Evolutionary conservation across 2,797 vertebrate species (phyloP).

Genomic region (Ptychobarbus kaznakovi): DNA sequence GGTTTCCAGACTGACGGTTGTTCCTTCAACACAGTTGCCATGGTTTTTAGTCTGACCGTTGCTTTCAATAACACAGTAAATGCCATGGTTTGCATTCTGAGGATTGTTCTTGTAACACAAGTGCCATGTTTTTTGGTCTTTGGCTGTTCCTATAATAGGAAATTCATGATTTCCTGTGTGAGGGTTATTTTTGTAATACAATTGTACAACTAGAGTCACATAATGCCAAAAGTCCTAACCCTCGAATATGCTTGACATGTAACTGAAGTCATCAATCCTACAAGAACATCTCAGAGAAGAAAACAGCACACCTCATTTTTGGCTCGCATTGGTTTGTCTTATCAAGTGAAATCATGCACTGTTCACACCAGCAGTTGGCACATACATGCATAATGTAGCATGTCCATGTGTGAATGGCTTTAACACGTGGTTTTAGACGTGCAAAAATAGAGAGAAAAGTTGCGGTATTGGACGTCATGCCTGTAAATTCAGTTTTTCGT

Average conservation of each 20-base stretch:
- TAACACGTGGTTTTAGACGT: neutral
- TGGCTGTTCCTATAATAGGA: neutral
- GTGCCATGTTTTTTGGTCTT: neutral
- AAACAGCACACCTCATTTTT: neutral
- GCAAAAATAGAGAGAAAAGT: neutral
- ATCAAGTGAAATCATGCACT: neutral
- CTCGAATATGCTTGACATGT: neutral
- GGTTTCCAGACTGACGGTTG: neutral
- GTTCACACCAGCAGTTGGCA: conserved; percentile 31
- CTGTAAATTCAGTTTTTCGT: conserved; percentile 1
- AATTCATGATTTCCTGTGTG: neutral
- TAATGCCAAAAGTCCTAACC: conserved; percentile 11
- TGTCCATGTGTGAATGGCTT: neutral
- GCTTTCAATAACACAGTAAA: neutral
- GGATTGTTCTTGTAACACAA: neutral
- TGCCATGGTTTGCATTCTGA: neutral
- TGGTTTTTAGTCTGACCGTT: neutral
- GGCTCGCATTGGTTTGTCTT: neutral
- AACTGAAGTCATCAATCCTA: neutral
- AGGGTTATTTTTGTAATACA: neutral
- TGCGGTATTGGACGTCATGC: neutral
- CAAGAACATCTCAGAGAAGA: neutral
- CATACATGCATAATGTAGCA: conserved; percentile 11
- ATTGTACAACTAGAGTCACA: neutral
- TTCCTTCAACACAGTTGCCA: neutral